A percentile compares a stretch with the other conserved stretches of the same genome.
phyloP scores from a whole-genome alignment of 2,113 vertebrate genomes.

The Seriola rivoliana region DNA sequence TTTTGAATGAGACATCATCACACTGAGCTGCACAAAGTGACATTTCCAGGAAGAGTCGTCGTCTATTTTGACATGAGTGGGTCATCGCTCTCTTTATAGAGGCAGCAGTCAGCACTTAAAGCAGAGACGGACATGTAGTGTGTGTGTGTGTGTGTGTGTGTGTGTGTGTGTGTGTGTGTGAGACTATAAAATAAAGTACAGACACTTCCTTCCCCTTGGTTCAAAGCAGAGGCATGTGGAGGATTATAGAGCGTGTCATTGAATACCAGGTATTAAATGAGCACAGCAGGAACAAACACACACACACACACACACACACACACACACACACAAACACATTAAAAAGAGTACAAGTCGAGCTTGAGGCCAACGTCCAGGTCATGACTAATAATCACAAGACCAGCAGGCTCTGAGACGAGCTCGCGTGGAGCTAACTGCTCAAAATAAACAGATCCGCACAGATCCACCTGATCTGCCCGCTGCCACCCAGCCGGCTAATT shows the following conservation, averaged over 20 bases:
- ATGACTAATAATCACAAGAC: slow-evolving; percentile 64
- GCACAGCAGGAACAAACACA: slow-evolving; percentile 12
- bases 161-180: not conserved
- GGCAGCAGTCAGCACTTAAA: not conserved
- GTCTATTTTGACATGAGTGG: not conserved
- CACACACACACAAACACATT: not conserved
- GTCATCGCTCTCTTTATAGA: not conserved
- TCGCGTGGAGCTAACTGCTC: slow-evolving; percentile 5
- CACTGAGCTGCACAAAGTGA: not conserved
- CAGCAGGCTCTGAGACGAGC: slow-evolving; percentile 10
- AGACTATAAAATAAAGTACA: slow-evolving; percentile 9
- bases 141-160: too few relatives aligned
- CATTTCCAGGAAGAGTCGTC: not conserved
- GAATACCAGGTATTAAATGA: slow-evolving; percentile 45
- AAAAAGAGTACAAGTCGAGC: not conserved
- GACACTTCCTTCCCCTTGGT: slow-evolving; percentile 12
- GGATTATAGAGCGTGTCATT: slow-evolving; percentile 29
- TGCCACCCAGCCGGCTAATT: slow-evolving; percentile 25
- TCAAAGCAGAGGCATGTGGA: slow-evolving; percentile 12
- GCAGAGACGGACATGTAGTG: not conserved
- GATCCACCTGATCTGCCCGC: slow-evolving; percentile 7
- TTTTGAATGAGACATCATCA: not conserved
- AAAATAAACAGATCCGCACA: slow-evolving; percentile 40
- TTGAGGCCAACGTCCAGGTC: slow-evolving; percentile 28
- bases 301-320: slow-evolving; percentile 2